Percentiles rank a stretch among this genome's conserved stretches.
phyloP scores from a whole-genome alignment of 92 coral and sea anemone species.

The Phenganax marumi region DNA sequence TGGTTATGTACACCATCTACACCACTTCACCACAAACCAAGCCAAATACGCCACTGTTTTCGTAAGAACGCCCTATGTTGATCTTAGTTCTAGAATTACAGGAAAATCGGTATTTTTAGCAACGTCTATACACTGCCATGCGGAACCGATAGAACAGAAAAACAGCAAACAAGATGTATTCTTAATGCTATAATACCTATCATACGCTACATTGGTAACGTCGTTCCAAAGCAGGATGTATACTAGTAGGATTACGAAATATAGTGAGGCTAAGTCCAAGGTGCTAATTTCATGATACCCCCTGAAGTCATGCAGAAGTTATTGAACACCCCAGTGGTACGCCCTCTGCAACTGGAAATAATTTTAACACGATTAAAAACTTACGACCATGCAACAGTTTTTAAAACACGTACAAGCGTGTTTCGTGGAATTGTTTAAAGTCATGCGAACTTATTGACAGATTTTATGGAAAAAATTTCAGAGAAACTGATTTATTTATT shows the following conservation, averaged over 20 bases:
- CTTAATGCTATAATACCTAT: neutral
- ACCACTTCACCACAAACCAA: conserved; percentile 15
- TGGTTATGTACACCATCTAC: conserved; percentile 24
- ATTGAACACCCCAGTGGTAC: too few species aligned
- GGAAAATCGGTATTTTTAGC: conserved; percentile 15
- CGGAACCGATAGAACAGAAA: neutral
- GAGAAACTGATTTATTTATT: too few species aligned
- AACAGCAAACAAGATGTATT: neutral
- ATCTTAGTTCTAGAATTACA: conserved; percentile 34
- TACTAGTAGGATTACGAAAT: too few species aligned
- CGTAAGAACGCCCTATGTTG: conserved; percentile 20
- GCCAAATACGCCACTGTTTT: conserved; percentile 29
- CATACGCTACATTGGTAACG: neutral
- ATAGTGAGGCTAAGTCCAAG: too few species aligned
- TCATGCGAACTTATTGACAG: too few species aligned
- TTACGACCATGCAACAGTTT: too few species aligned
- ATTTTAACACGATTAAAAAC: too few species aligned
- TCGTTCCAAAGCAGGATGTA: neutral
- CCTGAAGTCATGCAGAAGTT: neutral
- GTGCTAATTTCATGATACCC: neutral
- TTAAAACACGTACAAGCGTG: too few species aligned
- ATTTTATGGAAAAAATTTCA: too few species aligned
- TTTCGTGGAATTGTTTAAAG: too few species aligned
- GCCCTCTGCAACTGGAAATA: too few species aligned
- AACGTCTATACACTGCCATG: neutral